Conservation (phyloP, 2,797 vertebrate genomes). For the Sciaenops ocellatus region DNA sequence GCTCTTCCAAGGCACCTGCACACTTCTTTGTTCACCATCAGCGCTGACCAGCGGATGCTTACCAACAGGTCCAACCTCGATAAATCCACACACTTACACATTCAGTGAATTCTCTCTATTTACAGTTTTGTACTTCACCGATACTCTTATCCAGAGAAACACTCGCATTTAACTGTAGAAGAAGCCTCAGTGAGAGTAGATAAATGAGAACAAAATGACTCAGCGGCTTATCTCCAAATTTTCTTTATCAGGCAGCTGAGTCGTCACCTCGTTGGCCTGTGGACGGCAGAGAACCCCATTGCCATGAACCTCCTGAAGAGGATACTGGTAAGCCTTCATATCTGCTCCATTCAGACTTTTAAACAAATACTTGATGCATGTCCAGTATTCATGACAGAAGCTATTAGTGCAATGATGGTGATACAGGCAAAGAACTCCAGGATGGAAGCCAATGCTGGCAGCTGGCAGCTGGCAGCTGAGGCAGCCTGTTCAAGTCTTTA, state of each 20-base stretch:
- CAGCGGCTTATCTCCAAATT: background rate
- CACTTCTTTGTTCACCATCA: conserved; percentile 98
- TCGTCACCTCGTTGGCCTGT: conserved; percentile 97
- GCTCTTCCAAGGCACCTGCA: conserved; percentile 97
- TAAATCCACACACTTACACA: conserved; percentile 9
- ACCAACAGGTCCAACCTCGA: conserved; percentile 92
- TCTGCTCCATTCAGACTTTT: background rate
- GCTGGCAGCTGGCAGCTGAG: conserved; percentile 22
- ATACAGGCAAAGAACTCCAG: conserved; percentile 5
- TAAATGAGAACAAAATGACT: background rate
- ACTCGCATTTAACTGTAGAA: background rate
- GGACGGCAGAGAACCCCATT: conserved; percentile 96
- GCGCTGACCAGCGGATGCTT: conserved; percentile 97
- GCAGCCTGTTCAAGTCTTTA: conserved; percentile 5
- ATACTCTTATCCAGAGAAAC: background rate
- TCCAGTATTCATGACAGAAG: conserved; percentile 23
- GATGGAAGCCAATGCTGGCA: conserved; percentile 14
- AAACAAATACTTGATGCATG: conserved; percentile 25
- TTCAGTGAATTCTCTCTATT: background rate
- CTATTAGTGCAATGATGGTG: conserved; percentile 32
- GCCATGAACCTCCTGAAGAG: conserved; percentile 97
- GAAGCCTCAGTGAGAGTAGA: background rate
- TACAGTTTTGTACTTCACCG: background rate
- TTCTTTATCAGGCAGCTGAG: conserved; percentile 91
- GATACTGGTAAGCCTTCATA: conserved; percentile 89